Base-by-base conservation (phyloP, 2,888 invertebrate genomes). In the Eupeodes latifasciatus region DNA sequence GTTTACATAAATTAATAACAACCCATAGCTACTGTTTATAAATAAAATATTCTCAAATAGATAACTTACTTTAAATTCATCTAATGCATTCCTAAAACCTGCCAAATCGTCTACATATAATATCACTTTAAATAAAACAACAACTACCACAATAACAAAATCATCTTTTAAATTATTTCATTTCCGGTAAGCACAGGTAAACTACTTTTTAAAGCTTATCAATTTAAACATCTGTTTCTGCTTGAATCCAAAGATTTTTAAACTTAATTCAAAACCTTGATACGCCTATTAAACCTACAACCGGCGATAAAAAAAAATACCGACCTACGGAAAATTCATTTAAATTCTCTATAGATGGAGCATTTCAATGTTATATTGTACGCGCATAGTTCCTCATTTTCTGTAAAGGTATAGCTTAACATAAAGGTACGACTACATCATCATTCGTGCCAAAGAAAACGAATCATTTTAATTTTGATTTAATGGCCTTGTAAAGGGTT, bases 241-340 rank as follows among this genome's bases (percentile, higher is more conserved):
- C 27, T 27, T 27, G 27, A 7, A 61, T 16, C 61, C 40, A 74
- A 36, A 27, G 2, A 81, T 49, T 53, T 57, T 57, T 74, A 27
- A 81, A 61, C 64, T 57, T 64, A 69, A 71, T 16, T 36, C 16
- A 27, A 71, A 27, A 83, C 86, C 83, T 86, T 62, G 80, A 57
- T 55, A 79, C 79, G 86, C 83, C 86, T 79, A 75, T 67, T 51
- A 59, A 83, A 64, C 40, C 62, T 62, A 71, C 57, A 75, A 47
- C 47, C 55, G 27, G 27, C 27, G 34, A 27, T 64, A 51, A 75
- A 40, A 40, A 40, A 40, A 40, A 2, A 6, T 2, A 27, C 16
- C 57, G 57, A 72, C 44, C 86, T 82, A 86, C 86, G 69, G 69
- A 78, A 85, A 67, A 69, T 57, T 55, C 66, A 85, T 66, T 81